These are phyloP conservation scores for Fregata magnificens DNA, from an alignment of 2,113 vertebrate species.

Conservation along the genomic window DNA sequence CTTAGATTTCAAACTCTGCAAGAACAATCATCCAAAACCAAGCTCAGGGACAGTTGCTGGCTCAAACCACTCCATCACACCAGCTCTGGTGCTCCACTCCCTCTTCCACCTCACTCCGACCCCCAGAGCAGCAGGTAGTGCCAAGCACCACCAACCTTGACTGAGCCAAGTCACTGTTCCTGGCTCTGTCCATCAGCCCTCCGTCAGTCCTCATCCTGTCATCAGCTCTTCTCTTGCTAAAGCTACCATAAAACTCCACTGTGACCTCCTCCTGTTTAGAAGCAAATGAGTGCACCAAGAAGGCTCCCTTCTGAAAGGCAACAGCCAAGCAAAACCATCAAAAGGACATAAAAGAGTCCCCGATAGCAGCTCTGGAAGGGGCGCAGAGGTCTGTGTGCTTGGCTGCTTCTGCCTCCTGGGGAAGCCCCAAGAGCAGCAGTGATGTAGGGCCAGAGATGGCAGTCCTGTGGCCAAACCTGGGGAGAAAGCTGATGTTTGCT, in stretches of 20 bases:
- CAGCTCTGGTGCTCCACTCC: background rate
- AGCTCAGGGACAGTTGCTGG: background rate
- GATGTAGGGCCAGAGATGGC: background rate
- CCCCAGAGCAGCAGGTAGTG: background rate
- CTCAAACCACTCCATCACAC: background rate
- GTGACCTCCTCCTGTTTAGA: background rate
- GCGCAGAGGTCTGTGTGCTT: fast-evolving
- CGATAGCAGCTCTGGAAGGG: background rate
- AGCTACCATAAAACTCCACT: background rate
- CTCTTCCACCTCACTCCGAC: background rate
- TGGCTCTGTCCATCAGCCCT: background rate
- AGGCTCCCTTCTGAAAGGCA: background rate
- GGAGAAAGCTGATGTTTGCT: background rate
- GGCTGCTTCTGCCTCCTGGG: background rate
- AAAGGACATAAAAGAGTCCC: background rate
- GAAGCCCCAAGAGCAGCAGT: background rate
- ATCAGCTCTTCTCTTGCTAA: background rate
- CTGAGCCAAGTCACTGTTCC: background rate
- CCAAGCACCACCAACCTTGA: background rate
- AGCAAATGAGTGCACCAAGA: background rate
- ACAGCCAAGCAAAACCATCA: background rate
- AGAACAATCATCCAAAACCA: background rate
- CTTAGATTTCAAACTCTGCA: background rate
- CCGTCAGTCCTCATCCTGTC: background rate
- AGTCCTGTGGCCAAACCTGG: background rate